These are phyloP conservation scores for Pantelozetes paolii DNA, from an alignment of 2,888 invertebrate species.

Conservation along the genomic window DNA sequence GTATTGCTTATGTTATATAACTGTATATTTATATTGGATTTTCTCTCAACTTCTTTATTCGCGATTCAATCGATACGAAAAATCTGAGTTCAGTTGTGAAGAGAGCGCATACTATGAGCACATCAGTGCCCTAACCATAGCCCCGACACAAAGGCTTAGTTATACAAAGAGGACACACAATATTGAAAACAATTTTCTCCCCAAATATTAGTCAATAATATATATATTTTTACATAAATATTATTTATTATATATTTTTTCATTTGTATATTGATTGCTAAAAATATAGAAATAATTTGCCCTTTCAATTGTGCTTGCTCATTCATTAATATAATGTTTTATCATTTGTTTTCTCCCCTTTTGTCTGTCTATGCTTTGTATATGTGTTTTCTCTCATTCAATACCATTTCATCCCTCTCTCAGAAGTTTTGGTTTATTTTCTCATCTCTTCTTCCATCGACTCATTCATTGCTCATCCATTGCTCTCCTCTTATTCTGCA, in stretches of 20 bases:
- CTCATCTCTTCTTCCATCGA: not conserved
- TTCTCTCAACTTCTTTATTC: not conserved
- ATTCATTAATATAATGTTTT: slow-evolving; percentile 1
- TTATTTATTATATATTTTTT: not conserved
- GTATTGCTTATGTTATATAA: not conserved
- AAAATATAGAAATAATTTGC: too few species aligned
- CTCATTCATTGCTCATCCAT: not conserved
- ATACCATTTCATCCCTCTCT: not conserved
- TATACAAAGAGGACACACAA: not conserved
- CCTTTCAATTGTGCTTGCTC: not conserved
- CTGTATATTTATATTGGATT: not conserved
- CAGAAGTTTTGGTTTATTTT: not conserved
- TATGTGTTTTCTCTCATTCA: not conserved
- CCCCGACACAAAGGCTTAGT: not conserved
- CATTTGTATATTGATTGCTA: not conserved
- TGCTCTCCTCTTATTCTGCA: not conserved
- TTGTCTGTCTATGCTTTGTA: not conserved
- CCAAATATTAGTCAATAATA: too few species aligned
- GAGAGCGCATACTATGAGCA: not conserved
- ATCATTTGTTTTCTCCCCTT: not conserved
- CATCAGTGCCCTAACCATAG: not conserved
- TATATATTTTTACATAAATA: not conserved
- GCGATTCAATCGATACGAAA: slow-evolving; percentile 5
- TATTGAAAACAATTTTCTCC: too few species aligned
- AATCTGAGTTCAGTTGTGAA: not conserved